phyloP scores from a whole-genome alignment of 2,888 invertebrate species.

The Lamellibrachia columna region DNA sequence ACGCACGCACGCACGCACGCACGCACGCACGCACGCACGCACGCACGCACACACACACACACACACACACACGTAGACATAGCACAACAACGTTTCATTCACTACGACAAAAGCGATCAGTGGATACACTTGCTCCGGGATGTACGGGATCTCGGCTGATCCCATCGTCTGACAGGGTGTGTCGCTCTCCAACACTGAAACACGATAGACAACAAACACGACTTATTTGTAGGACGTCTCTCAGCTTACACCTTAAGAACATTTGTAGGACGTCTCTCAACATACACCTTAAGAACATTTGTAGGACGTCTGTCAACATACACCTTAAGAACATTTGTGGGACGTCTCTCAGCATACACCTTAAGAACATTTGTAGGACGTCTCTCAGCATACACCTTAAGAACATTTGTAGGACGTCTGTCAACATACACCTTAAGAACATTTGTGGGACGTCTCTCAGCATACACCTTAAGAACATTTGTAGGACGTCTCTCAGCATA shows the following conservation, averaged over 20 bases:
- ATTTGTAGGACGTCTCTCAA: neutral
- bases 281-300: no score
- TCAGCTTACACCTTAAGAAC: neutral
- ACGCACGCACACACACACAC: neutral
- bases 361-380: neutral
- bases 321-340: neutral
- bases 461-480: no score
- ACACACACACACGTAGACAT: neutral
- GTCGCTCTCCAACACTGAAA: conserved; percentile 68
- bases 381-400: neutral
- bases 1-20: neutral
- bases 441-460: neutral
- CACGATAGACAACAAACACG: neutral
- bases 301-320: neutral
- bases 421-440: neutral
- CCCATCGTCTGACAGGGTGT: conserved; percentile 66
- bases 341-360: neutral
- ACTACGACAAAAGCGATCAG: neutral
- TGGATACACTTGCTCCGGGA: conserved; percentile 70
- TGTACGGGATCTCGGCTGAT: conserved; percentile 68
- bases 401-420: neutral
- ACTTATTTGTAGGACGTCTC: neutral
- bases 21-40: neutral
- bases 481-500: neutral
- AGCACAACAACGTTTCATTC: neutral